phyloP scores from a whole-genome alignment of 2,888 invertebrate species.

The Myopa testacea region DNA sequence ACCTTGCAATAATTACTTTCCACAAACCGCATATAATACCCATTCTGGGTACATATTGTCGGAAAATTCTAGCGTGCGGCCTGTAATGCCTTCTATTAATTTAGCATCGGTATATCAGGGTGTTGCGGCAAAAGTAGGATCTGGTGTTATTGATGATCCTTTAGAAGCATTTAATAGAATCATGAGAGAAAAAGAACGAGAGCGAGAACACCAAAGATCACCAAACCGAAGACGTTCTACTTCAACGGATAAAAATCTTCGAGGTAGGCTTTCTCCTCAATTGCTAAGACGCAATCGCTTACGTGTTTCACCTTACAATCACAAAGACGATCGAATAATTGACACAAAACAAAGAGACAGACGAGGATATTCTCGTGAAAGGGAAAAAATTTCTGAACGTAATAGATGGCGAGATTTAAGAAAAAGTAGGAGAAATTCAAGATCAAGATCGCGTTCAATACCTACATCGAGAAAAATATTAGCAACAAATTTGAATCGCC shows the following conservation, averaged over 20 bases:
- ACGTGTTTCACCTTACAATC: slow-evolving; percentile 59
- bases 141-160: slow-evolving; percentile 81
- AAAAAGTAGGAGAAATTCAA: slow-evolving; percentile 49
- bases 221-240: slow-evolving; percentile 68
- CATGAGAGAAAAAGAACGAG: slow-evolving; percentile 81
- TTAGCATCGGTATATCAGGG: slow-evolving; percentile 66
- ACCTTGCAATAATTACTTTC: slow-evolving; percentile 23
- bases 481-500: slow-evolving; percentile 46
- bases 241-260: slow-evolving; percentile 54
- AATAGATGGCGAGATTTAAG: slow-evolving; percentile 51
- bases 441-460: slow-evolving; percentile 56
- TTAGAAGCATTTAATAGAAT: slow-evolving; percentile 88
- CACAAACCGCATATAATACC: slow-evolving; percentile 51
- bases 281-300: slow-evolving; percentile 54
- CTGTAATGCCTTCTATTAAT: slow-evolving; percentile 54
- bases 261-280: slow-evolving; percentile 18
- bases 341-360: slow-evolving; percentile 49
- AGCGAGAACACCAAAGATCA: slow-evolving; percentile 70
- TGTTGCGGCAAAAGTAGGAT: slow-evolving; percentile 65
- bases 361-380: slow-evolving; percentile 49
- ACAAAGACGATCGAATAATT: slow-evolving; percentile 60
- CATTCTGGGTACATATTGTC: slow-evolving; percentile 52
- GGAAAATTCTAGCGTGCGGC: slow-evolving; percentile 44
- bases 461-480: slow-evolving; percentile 55
- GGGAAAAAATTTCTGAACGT: slow-evolving; percentile 47